Evolutionary conservation across 2,888 invertebrate species (phyloP).

Genomic region (Chelonus formosanus): DNA sequence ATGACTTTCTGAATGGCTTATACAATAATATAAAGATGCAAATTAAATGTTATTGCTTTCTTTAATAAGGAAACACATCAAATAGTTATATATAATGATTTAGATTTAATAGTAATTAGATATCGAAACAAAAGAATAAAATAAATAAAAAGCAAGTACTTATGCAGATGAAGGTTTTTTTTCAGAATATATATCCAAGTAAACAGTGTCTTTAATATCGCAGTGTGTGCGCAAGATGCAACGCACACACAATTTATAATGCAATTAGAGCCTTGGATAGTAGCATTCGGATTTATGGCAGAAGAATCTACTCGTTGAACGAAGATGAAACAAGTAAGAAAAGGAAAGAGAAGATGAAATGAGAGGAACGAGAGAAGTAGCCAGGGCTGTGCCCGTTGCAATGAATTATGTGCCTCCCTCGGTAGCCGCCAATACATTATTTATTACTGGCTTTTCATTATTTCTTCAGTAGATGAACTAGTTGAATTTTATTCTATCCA

Average conservation of each 20-base stretch:
- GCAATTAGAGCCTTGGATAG: conserved; percentile 64
- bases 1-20: neutral
- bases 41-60: no score
- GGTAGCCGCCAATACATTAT: conserved; percentile 64
- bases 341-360: conserved; percentile 40
- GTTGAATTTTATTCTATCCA: no score
- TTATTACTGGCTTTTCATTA: conserved; percentile 64
- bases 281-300: conserved; percentile 64
- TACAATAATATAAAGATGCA: neutral
- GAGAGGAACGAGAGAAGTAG: conserved; percentile 37
- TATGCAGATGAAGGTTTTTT: no score
- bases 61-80: no score
- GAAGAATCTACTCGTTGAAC: conserved; percentile 48
- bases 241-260: conserved; percentile 64
- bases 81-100: no score
- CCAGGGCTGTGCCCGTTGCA: conserved; percentile 47
- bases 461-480: conserved; percentile 36
- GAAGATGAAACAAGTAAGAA: conserved; percentile 35
- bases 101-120: no score
- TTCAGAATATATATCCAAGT: neutral
- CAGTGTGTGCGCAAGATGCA: conserved; percentile 50
- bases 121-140: no score
- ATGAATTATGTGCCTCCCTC: conserved; percentile 62
- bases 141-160: no score
- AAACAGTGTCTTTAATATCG: conserved; percentile 18